Percentiles rank a stretch among this genome's conserved stretches.
Conservation (phyloP, 2,113 vertebrate species). For the Siphamia tubifer region DNA sequence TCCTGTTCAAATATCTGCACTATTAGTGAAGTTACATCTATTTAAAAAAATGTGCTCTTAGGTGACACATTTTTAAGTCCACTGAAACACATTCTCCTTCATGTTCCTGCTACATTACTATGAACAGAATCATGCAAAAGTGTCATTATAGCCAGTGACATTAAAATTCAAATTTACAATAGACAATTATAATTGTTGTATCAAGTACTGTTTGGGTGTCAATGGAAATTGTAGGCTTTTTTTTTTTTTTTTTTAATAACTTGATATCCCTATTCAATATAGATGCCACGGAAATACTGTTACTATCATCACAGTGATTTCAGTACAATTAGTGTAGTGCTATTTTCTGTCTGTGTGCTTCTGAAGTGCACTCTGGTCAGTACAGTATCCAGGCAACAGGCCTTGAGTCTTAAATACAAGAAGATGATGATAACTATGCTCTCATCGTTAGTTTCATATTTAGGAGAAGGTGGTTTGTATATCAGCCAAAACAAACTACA, state of each 20-base stretch:
- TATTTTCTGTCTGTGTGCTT: constrained; percentile 3
- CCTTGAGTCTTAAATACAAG: constrained; percentile 17
- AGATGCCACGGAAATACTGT: background rate
- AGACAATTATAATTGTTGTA: background rate
- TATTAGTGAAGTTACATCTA: too few species aligned
- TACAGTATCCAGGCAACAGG: constrained; percentile 50
- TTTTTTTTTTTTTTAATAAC: too few species aligned
- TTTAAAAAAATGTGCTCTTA: too few species aligned
- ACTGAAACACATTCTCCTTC: too few species aligned
- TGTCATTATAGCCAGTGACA: background rate
- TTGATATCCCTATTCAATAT: background rate
- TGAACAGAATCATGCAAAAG: background rate
- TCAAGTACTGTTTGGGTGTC: background rate
- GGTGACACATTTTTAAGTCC: too few species aligned
- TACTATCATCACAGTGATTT: background rate
- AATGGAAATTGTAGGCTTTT: background rate
- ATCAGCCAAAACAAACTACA: constrained; percentile 33
- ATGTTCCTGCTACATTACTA: background rate
- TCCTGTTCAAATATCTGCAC: too few species aligned
- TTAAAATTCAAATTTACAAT: background rate
- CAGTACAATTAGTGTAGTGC: background rate
- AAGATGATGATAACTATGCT: constrained; percentile 2
- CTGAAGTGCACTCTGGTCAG: background rate
- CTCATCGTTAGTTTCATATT: constrained; percentile 20
- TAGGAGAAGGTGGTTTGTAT: background rate